Evolutionary conservation across 2,113 vertebrate genomes (phyloP).

Genomic region (Fukomys damarensis): DNA sequence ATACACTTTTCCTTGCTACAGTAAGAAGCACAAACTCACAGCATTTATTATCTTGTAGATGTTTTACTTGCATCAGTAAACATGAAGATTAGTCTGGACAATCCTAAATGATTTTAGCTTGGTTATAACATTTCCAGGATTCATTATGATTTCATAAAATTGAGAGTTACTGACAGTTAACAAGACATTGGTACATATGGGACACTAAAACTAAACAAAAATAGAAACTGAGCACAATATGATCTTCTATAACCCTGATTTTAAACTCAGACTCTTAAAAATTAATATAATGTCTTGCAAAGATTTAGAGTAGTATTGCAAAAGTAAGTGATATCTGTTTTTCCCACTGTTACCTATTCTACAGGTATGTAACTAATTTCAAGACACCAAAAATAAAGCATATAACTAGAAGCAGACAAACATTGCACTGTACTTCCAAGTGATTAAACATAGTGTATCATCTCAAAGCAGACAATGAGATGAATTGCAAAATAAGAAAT

Average conservation of each 20-base stretch:
- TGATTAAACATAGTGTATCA: neutral
- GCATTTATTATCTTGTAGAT: constrained; percentile 47
- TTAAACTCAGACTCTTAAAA: constrained; percentile 21
- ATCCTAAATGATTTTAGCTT: constrained; percentile 34
- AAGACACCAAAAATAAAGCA: neutral
- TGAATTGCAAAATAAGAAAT: neutral
- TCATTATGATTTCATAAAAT: constrained; percentile 15
- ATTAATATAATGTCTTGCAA: neutral
- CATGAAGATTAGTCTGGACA: constrained; percentile 49
- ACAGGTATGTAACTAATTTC: neutral
- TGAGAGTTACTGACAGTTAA: constrained; percentile 38
- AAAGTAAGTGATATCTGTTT: neutral
- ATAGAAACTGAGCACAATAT: neutral
- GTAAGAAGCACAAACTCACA: neutral
- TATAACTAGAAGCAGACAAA: neutral
- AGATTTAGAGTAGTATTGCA: neutral
- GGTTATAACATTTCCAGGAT: neutral
- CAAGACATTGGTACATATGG: neutral
- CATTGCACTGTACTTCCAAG: neutral
- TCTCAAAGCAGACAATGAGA: neutral
- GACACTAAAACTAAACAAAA: neutral
- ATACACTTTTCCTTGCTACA: neutral
- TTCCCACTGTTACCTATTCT: neutral
- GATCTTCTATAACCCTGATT: neutral
- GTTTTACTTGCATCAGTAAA: constrained; percentile 18